phyloP scores from a whole-genome alignment of 2,888 invertebrate species.

The Callimorpha dominula region DNA sequence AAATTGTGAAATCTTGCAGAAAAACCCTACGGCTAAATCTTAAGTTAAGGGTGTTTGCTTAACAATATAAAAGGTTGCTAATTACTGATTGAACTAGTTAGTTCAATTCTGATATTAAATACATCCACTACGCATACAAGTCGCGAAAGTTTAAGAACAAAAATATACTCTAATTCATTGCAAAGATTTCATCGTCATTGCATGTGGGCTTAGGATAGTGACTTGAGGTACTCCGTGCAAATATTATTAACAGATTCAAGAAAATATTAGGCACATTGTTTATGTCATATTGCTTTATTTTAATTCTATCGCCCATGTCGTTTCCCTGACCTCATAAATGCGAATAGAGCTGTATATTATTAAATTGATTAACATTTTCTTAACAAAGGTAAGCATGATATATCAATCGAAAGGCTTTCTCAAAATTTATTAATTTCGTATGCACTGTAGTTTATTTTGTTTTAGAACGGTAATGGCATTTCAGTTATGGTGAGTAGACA shows the following conservation, averaged over 20 bases:
- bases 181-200: background rate
- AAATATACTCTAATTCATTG: background rate
- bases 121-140: no score
- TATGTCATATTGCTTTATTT: background rate
- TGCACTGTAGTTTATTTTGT: conserved; percentile 60
- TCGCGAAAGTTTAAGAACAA: no score
- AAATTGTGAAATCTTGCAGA: background rate
- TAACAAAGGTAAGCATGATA: conserved; percentile 69
- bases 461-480: conserved; percentile 63
- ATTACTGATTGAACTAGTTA: no score
- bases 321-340: background rate
- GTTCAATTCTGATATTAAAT: no score
- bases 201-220: conserved; percentile 2
- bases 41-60: background rate
- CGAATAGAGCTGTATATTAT: conserved; percentile 1
- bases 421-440: conserved; percentile 46
- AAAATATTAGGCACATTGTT: background rate
- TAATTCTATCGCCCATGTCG: background rate
- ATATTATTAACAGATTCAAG: background rate
- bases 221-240: conserved; percentile 22
- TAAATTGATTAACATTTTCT: conserved; percentile 29
- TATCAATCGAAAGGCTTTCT: conserved; percentile 56
- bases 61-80: no score
- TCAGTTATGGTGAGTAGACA: conserved; percentile 66
- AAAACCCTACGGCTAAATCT: background rate